Evolutionary conservation across 2,797 vertebrate genomes (phyloP), one percentile per base, ranked within the genome.

Genomic region (Crocodylus rhombifer): DNA sequence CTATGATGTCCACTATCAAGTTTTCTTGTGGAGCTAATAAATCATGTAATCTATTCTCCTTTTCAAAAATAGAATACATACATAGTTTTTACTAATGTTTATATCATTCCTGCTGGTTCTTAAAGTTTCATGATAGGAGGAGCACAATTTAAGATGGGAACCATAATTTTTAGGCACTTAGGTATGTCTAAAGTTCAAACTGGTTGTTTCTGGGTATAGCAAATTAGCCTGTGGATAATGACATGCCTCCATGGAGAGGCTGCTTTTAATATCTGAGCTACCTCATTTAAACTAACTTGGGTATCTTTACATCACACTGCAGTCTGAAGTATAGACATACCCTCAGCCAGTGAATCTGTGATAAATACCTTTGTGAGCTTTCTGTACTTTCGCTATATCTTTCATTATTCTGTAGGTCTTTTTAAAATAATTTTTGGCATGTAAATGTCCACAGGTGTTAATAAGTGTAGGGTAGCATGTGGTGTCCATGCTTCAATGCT

Each of bases 401-500:
- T 84, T 87, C 63, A 7, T 25, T 78, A 92, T 26, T 85, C 0
- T 14, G 2, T 4, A 14, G 9, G 5, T 56, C 20, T 55, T 3
- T n/a, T 78, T 91, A 65, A 63, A 82, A 15, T 57, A 63, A 15
- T 85, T 94, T 76, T 89, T 96, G 91, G 84, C 93, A 93, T 77
- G 23, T 82, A 76, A 33, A 23, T 75, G 93, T 96, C 92, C 92
- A 88, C 84, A 95, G 87, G 82, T 97, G 95, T 92, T 94, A 96
- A 92, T 94, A 96, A 96, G 94, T 92, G 91, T 95, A 95, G 91
- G 94, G 85, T 97, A 96, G 96, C 89, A 95, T 91, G 94, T 97
- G 92, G 93, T 95, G 94, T 88, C 89, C 95, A 97, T 96, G 96
- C 94, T 95, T 82, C 94, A 95, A 90, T 87, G 94, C 93, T 95